Conservation (phyloP, 2,113 vertebrate genomes). For the Anarhynchus alexandrinus region DNA sequence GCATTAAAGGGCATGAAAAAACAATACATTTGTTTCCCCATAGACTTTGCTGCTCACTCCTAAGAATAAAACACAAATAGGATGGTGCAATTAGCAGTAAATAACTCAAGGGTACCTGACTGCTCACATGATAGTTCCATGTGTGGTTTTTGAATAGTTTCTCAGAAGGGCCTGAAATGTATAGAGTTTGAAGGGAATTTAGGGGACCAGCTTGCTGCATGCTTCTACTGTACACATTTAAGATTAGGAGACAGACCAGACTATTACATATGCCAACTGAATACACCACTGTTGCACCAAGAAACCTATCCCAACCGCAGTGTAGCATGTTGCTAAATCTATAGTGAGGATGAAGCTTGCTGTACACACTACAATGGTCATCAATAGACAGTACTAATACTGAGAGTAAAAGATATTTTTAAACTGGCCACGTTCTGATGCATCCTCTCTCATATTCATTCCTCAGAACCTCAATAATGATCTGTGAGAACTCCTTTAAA, state of each 20-base stretch:
- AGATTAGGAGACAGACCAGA: neutral
- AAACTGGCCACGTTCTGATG: neutral
- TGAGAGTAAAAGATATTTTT: neutral
- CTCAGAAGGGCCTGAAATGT: neutral
- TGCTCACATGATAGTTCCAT: neutral
- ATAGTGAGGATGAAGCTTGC: neutral
- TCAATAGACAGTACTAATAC: neutral
- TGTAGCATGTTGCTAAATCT: neutral
- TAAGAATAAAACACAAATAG: neutral
- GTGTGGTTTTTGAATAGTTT: neutral
- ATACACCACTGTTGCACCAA: neutral
- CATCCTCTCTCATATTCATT: neutral
- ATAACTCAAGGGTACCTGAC: neutral
- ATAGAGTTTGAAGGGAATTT: neutral
- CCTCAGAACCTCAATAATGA: neutral
- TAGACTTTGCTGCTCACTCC: neutral
- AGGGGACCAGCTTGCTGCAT: neutral
- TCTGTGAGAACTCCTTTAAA: constrained; percentile 26
- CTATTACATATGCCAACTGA: neutral
- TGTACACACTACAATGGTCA: neutral
- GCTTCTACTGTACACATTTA: neutral
- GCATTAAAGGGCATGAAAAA: neutral
- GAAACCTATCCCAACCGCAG: neutral
- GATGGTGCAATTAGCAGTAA: neutral
- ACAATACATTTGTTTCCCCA: accelerated